Conservation (phyloP, 2,888 invertebrate species). For the Brachyptera putata region DNA sequence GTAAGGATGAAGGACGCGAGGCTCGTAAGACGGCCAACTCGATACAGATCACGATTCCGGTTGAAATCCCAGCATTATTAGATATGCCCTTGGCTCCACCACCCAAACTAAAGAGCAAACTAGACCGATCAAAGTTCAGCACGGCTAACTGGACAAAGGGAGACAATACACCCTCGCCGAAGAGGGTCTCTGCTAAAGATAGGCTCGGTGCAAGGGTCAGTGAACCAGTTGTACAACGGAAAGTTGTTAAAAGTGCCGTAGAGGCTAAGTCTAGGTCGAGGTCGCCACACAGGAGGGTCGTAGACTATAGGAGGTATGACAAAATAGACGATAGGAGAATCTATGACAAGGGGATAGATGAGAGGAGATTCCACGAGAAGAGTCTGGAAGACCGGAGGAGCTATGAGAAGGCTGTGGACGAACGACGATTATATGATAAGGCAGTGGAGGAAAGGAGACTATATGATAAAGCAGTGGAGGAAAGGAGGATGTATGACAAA, state of each 20-base stretch:
- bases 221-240: conserved; percentile 41
- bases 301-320: conserved; percentile 17
- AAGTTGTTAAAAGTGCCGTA: neutral
- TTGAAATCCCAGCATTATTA: conserved; percentile 27
- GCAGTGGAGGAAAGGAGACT: conserved; percentile 40
- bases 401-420: no score
- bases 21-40: conserved; percentile 37
- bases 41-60: conserved; percentile 36
- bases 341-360: no score
- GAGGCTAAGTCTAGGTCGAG: no score
- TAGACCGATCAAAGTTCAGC: conserved; percentile 44
- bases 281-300: conserved; percentile 17
- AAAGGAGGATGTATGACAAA: no score
- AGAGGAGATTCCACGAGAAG: no score
- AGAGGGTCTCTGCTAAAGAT: conserved; percentile 70
- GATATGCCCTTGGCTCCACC: conserved; percentile 20
- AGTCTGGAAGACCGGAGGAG: conserved; percentile 37
- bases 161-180: conserved; percentile 49
- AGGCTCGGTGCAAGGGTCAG: conserved; percentile 73
- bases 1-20: conserved; percentile 35
- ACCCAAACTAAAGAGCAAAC: conserved; percentile 24
- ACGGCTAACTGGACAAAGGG: conserved; percentile 38
- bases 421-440: conserved; percentile 51
- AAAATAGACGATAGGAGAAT: no score
- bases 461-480: conserved; percentile 21